phyloP scores from a whole-genome alignment of 2,797 vertebrate species.

The Scarus forsteni region DNA sequence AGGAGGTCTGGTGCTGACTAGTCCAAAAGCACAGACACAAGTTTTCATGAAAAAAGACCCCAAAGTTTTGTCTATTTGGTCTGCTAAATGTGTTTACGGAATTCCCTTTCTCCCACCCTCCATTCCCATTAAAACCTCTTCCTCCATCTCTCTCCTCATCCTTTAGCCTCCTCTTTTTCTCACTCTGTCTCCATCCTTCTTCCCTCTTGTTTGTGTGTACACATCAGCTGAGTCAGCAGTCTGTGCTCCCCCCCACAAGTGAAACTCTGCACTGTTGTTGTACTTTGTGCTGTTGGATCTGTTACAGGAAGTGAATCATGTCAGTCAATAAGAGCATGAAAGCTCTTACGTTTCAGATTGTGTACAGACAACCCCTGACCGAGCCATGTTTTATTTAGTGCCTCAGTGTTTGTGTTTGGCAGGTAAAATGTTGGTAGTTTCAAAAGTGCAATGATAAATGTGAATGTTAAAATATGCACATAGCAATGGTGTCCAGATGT shows the following conservation, averaged over 20 bases:
- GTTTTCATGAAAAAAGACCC: not conserved
- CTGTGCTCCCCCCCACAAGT: constrained; percentile 45
- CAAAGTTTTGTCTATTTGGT: too few species aligned
- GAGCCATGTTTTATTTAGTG: constrained; percentile 26
- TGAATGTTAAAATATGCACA: too few species aligned
- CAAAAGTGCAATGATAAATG: too few species aligned
- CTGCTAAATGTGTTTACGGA: too few species aligned
- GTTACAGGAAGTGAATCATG: constrained; percentile 67
- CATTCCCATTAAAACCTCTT: not conserved
- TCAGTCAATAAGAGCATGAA: constrained; percentile 47
- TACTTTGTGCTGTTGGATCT: constrained; percentile 41
- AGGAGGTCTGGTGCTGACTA: not conserved
- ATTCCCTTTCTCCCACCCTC: not conserved
- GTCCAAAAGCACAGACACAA: constrained; percentile 3
- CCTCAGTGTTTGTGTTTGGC: not conserved
- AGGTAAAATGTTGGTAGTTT: too few species aligned
- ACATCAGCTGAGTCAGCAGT: constrained; percentile 69
- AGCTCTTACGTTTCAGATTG: constrained; percentile 58
- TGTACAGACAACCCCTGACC: constrained; percentile 11
- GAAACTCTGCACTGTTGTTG: constrained; percentile 31
- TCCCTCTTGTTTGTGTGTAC: constrained; percentile 23
- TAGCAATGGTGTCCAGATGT: too few species aligned
- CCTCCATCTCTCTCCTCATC: not conserved
- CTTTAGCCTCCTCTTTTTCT: constrained; percentile 13
- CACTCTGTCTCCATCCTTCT: constrained; percentile 25